Evolutionary conservation across 2,888 invertebrate species (phyloP), one percentile per base, ranked within the genome.

Genomic region (Opisthograptis luteolata): DNA sequence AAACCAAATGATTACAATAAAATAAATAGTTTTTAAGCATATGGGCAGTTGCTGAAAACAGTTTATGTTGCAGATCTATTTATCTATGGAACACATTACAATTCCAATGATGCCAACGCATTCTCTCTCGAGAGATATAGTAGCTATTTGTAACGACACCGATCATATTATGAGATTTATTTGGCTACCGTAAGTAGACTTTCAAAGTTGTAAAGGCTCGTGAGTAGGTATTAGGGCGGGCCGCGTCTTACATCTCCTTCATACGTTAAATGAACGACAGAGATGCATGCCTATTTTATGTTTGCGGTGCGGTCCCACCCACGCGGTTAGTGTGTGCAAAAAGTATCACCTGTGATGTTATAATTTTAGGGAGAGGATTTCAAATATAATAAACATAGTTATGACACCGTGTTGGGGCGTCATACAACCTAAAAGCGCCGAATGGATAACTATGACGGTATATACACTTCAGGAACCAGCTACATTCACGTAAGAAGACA

Each of bases 381-480:
- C 86, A 6, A 90, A 88, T 41, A 81, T 90, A 41, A 66, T 87
- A 3, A 89, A 87, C 55, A 72, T 90, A 36, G 87, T 87, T 10
- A 88, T 90, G 87, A 89, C 87, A 4, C 91, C 91, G 0, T 89
- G 88, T 62, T 89, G 88, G 88, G 89, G 90, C 1, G 81, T 87
- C 0, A 74, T 91, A 17, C 82, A 82, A 41, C 86, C 90, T 0
- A 84, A 79, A 43, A 59, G 62, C 25, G 66, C 72, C 1, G 85
- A 87, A 59, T 90, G 90, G 90, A 87, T 91, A 31, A 90, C 90
- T 0, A 85, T 91, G 81, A 87, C 88, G 1, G 81, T 88, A 8
- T 89, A 88, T 51, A 82, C 89, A 0, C 65, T 90, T 12, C 88
- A 89, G 61, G 85, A 88, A 51, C 89, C 90, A 5, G 81, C 87